Conservation (phyloP, 1,140 invertebrate species). For the Halesus radiatus region DNA sequence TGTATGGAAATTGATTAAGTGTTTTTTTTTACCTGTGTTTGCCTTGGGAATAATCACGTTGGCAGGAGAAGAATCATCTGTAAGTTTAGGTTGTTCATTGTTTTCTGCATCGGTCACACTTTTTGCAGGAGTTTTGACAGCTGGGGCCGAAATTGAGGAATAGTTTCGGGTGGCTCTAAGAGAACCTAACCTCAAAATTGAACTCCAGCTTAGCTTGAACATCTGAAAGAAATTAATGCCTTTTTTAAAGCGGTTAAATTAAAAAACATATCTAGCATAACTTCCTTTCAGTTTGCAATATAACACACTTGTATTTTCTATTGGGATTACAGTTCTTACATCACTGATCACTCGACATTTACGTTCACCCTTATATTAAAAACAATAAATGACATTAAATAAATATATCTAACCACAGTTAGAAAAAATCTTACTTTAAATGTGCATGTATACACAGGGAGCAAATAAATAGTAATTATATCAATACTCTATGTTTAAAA, state of each 20-base stretch:
- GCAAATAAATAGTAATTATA: not conserved
- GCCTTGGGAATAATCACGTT: constrained; percentile 12
- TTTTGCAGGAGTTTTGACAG: constrained; percentile 62
- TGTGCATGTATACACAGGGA: not conserved
- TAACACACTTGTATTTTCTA: not conserved
- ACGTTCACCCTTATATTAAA: not conserved
- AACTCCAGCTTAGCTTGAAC: constrained; percentile 66
- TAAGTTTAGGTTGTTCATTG: constrained; percentile 55
- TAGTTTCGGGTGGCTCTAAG: constrained; percentile 62
- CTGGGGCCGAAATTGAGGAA: constrained; percentile 61
- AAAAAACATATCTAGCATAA: not conserved
- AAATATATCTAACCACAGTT: not conserved
- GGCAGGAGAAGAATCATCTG: not conserved
- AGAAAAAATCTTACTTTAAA: not conserved
- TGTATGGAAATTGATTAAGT: constrained; percentile 56
- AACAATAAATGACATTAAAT: not conserved
- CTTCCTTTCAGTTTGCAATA: not conserved
- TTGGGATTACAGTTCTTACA: constrained; percentile 27
- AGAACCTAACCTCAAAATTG: constrained; percentile 68
- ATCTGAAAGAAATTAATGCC: constrained; percentile 59
- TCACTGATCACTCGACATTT: constrained; percentile 30
- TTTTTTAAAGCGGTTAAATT: not conserved
- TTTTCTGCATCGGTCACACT: constrained; percentile 58
- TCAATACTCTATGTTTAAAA: not conserved
- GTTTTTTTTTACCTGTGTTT: constrained; percentile 55